Conservation (phyloP, 2,888 invertebrate genomes). For the Cantharis lateralis region DNA sequence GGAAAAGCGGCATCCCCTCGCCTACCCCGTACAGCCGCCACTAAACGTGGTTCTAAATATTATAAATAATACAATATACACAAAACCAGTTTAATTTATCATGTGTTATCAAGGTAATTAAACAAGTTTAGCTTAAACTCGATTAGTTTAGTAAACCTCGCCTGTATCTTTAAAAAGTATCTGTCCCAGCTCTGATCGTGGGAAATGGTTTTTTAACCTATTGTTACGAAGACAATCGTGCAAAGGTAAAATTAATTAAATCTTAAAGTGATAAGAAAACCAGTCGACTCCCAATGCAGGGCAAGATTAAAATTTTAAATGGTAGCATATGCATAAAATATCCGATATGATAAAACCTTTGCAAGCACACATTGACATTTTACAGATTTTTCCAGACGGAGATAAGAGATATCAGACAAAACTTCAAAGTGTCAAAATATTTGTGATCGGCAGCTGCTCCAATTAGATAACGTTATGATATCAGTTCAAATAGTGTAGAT, state of each 20-base stretch:
- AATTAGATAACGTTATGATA: neutral
- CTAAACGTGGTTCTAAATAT: no score
- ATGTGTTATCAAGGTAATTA: no score
- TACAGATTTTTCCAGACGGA: neutral
- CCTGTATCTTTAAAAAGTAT: no score
- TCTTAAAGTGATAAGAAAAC: neutral
- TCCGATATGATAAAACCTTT: neutral
- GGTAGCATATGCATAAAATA: neutral
- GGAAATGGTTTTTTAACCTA: no score
- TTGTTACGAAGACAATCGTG: no score
- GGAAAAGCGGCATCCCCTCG: no score
- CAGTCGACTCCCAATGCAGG: neutral
- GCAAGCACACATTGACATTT: neutral
- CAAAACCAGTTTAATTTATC: no score
- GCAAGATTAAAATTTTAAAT: neutral
- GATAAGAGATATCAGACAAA: neutral
- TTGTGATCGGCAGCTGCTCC: neutral
- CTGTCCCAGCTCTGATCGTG: no score
- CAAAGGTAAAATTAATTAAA: neutral
- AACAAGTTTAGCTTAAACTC: no score
- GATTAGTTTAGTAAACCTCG: no score
- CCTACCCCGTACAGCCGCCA: no score
- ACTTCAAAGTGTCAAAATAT: neutral
- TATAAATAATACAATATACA: no score
- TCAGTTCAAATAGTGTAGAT: neutral